phyloP scores from a whole-genome alignment of 2,113 vertebrate species.

The Lycaon pictus region DNA sequence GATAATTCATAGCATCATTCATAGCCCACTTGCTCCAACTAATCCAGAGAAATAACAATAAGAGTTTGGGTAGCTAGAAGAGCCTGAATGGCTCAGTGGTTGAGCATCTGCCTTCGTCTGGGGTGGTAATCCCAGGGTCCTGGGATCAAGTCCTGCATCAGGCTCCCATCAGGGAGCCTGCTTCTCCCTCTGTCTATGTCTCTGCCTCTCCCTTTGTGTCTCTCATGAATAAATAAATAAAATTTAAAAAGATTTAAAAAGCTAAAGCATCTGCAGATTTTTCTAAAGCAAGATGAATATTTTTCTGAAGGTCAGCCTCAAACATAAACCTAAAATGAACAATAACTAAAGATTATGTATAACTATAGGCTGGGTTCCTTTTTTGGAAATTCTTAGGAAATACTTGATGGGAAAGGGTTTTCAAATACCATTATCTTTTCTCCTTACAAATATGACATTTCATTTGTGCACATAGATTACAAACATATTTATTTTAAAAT shows the following conservation, averaged over 20 bases:
- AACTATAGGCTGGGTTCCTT: slow-evolving; percentile 52
- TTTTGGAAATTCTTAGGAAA: background rate
- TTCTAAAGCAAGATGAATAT: background rate
- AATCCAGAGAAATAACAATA: background rate
- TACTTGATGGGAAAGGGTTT: background rate
- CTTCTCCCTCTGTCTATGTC: too few relatives aligned
- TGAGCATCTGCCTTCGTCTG: too few relatives aligned
- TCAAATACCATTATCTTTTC: background rate
- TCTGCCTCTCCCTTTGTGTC: too few relatives aligned
- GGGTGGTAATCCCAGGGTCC: too few relatives aligned
- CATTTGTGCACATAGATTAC: slow-evolving; percentile 53
- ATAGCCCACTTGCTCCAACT: background rate
- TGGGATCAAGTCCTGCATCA: too few relatives aligned
- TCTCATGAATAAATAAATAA: too few relatives aligned
- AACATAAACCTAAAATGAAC: background rate
- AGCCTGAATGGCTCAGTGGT: too few relatives aligned
- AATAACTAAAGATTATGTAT: background rate
- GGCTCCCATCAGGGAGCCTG: too few relatives aligned
- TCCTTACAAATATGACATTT: slow-evolving; percentile 9
- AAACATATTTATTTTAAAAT: slow-evolving; percentile 69
- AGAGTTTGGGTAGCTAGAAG: background rate
- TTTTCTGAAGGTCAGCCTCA: background rate
- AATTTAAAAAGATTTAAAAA: background rate
- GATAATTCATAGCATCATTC: background rate
- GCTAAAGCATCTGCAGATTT: background rate